These are phyloP conservation scores for Panulirus ornatus DNA, from an alignment of 1,140 invertebrate genomes.

Conservation along the genomic window DNA sequence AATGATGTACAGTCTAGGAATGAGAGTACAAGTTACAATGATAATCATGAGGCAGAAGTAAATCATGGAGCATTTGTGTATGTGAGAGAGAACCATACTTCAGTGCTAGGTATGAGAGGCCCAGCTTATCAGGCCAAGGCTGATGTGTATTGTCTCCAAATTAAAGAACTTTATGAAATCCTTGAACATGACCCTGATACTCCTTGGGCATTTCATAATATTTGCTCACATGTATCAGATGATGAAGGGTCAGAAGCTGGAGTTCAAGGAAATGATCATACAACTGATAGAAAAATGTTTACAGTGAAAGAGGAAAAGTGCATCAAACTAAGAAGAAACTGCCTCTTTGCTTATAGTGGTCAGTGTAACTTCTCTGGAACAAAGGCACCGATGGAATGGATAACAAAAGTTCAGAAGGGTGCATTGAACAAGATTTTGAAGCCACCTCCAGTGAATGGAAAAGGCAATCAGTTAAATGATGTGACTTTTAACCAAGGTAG, in stretches of 20 bases:
- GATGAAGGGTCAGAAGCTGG: neutral
- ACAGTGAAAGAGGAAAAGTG: neutral
- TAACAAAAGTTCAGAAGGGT: constrained; percentile 83
- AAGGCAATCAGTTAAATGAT: no score
- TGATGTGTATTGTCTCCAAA: constrained; percentile 29
- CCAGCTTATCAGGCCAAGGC: constrained; percentile 72
- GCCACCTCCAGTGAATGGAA: constrained; percentile 23
- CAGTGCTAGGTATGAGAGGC: constrained; percentile 94
- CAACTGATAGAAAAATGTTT: neutral
- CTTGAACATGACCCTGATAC: neutral
- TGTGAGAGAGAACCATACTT: constrained; percentile 95
- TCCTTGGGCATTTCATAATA: neutral
- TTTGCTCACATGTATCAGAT: neutral
- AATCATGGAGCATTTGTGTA: constrained; percentile 86
- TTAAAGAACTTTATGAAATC: constrained; percentile 14
- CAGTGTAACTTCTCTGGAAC: constrained; percentile 96
- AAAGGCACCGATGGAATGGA: constrained; percentile 90
- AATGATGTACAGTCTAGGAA: neutral
- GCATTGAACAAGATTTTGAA: constrained; percentile 78
- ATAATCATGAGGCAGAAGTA: neutral
- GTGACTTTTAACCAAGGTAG: no score
- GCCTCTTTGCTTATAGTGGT: constrained; percentile 91
- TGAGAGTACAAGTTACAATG: neutral
- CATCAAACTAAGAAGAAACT: constrained; percentile 77
- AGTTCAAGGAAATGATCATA: no score